Base-by-base conservation (phyloP, 30 jellyfish, hydroid and myxozoan genomes). In the Calvadosia cruxmelitensis region DNA sequence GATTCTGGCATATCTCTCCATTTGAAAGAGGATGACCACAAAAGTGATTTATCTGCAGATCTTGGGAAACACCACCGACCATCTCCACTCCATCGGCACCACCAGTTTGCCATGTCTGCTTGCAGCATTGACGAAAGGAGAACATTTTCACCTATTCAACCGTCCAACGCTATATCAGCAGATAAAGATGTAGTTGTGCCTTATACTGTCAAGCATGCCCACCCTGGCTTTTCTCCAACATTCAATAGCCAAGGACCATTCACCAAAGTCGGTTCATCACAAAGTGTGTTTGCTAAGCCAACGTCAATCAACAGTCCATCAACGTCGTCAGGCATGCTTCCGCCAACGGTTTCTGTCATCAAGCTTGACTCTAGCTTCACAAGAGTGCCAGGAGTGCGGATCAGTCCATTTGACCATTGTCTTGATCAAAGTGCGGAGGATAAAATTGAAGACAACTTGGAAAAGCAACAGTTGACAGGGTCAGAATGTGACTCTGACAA, bases 201-300 rank as follows among this genome's bases (percentile, higher is more conserved):
- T 10, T 42, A 42, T 42, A 42, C 57, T 20, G 20, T 42, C 20
- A 42, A 42, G 20, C 10, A 42, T 10, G 10, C 57, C 20, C 57
- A 42, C 20, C 15, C 20, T 42, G 57, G 57, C 10, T 42, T 42
- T 42, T 42, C 57, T 5, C 57, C 57, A 5, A 20, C 57, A 42
- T 42, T 42, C 57, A 42, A 42, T 42, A 42, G 57, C 20, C 57
- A 42, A 42, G 57, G 57, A 5, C 57, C 57, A 42, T 10, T 42
- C 20, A 42, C 57, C 10, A 42, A 42, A 20, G 87, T 87, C 24
- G 94, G 97, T 0, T 87, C 94, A 0, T 82, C 76, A 20, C 73
- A 68, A 23, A 76, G 97, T 72, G 93, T 87, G 24, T 87, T 87
- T 68, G 85, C 83, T 2, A 79, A 85, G 72, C 96, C 96, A 42